Base-by-base conservation (phyloP, 2,888 invertebrate genomes). In the Agrilus biguttatus region DNA sequence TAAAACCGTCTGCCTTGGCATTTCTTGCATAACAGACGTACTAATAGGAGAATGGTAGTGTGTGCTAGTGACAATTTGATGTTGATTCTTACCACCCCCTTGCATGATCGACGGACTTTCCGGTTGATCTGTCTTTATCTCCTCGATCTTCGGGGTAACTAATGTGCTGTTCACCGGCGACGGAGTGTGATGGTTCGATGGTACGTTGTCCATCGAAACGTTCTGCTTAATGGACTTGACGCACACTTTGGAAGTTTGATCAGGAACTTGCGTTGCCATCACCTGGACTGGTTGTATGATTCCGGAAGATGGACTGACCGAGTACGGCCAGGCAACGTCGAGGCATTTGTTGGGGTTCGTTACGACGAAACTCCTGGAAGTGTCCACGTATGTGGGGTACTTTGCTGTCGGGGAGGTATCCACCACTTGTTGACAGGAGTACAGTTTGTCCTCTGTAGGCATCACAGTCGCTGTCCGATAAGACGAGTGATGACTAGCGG, bases 1-100 rank as follows among this genome's bases (percentile, higher is more conserved):
- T 36, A 92, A 74, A 42, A 91, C 92, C 10, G 91, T 92, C 66
- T 92, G 91, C 37, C 92, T 71, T 1, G 84, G 81, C 51, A 78
- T 79, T 42, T 75, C 68, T 12, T 68, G 56, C 12, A 48, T 41
- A 48, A 48, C 39, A 33, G 45, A 12, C 5, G 46, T 47, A 10
- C 59, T 57, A 7, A 61, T 62, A 0, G 66, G 66, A 6, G 65
- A 63, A 49, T 62, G 65, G 52, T 66, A 65, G 46, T 61, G 62
- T 1, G 62, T 55, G 1, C 59, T 55, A n/a, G 53, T 55, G 2
- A 56, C 50, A 40, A 53, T 54, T 35, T 54, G 53, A 36, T 55
- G 55, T 33, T 17, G 51, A 52, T 55, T 53, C 21, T 45, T 51
- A 10, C 58, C 54, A 40, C 51, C 54, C 12, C 55, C 56, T 33